phyloP scores from a whole-genome alignment of 2,113 vertebrate genomes.

The Baryphthengus martii region DNA sequence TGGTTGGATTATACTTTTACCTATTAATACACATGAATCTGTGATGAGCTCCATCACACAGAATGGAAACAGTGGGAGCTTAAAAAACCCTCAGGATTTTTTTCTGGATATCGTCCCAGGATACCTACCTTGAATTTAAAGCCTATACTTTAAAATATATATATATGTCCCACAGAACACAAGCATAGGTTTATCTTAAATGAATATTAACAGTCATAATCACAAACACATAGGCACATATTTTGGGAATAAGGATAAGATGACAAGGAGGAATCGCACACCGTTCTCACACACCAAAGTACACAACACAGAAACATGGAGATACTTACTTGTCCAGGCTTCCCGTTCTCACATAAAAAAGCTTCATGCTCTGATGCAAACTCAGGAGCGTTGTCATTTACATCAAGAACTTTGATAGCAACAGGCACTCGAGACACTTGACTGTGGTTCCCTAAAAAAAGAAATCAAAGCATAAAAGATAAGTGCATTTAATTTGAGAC shows the following conservation, averaged over 20 bases:
- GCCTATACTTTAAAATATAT: not conserved
- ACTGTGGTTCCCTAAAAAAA: slow-evolving; percentile 91
- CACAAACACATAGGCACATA: not conserved
- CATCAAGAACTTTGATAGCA: slow-evolving; percentile 94
- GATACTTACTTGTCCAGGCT: slow-evolving; percentile 90
- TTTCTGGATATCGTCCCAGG: not conserved
- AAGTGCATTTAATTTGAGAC: slow-evolving; percentile 6
- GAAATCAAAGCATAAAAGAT: slow-evolving; percentile 34
- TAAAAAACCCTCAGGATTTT: not conserved
- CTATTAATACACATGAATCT: not conserved
- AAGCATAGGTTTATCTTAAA: not conserved
- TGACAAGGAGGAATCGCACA: not conserved
- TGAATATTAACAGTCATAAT: not conserved
- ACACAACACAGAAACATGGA: slow-evolving; percentile 36
- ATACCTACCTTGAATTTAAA: not conserved
- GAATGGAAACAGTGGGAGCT: not conserved
- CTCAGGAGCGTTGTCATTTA: slow-evolving; percentile 98
- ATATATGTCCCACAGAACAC: not conserved
- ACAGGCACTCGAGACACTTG: slow-evolving; percentile 93
- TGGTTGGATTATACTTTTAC: not conserved
- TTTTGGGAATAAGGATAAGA: not conserved
- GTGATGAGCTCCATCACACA: not conserved
- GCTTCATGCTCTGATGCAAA: slow-evolving; percentile 93
- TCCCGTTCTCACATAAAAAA: slow-evolving; percentile 96
- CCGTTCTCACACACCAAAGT: not conserved